These are phyloP conservation scores for Kryphioiulus occultus DNA, from an alignment of 2,888 invertebrate species.

Conservation along the genomic window DNA sequence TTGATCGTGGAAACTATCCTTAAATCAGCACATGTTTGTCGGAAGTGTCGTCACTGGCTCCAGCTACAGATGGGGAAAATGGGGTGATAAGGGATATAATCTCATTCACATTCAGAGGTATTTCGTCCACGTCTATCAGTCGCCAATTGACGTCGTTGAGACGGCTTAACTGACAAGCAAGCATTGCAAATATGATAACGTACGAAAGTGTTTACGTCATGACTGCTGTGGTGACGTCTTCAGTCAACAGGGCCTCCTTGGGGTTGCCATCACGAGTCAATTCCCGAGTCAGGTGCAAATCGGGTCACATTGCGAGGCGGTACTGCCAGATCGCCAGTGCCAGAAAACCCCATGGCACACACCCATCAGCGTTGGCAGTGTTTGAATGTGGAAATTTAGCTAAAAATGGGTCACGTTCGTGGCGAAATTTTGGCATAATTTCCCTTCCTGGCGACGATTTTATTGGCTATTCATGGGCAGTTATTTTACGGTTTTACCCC, in stretches of 20 bases:
- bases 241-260: no score
- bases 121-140: not conserved
- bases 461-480: not conserved
- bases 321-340: not conserved
- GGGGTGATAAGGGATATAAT: not conserved
- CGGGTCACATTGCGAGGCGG: not conserved
- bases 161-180: not conserved
- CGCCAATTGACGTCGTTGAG: not conserved
- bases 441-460: not conserved
- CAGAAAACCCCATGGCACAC: not conserved
- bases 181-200: not conserved
- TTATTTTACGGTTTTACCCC: not conserved
- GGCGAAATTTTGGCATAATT: not conserved
- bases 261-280: not conserved
- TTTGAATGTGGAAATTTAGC: not conserved
- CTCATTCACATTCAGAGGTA: not conserved
- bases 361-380: no score
- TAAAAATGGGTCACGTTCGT: not conserved
- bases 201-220: not conserved
- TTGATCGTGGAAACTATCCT: no score
- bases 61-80: not conserved
- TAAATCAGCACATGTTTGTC: not conserved
- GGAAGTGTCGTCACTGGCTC: not conserved
- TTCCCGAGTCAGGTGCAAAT: not conserved
- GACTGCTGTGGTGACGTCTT: not conserved